Evolutionary conservation across 2,797 vertebrate species (phyloP).

Genomic region (Ibycter americanus): DNA sequence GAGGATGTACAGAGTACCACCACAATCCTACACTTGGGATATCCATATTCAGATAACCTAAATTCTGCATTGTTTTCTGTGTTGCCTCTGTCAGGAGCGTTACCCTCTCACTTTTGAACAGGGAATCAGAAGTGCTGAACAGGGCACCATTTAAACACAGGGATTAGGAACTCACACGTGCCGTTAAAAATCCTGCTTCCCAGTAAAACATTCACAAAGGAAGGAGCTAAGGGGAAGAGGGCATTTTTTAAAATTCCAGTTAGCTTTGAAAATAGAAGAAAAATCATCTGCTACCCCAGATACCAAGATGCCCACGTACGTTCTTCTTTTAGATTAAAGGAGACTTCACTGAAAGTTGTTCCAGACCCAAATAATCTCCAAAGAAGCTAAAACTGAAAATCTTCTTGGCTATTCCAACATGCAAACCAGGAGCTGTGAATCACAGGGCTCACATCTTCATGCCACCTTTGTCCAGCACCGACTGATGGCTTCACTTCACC

Average conservation of each 20-base stretch:
- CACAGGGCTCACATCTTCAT: neutral
- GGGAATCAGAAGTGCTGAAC: neutral
- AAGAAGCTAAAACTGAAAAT: neutral
- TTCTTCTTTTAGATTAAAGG: neutral
- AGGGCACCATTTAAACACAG: neutral
- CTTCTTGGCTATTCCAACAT: neutral
- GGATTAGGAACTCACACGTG: neutral
- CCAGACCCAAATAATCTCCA: neutral
- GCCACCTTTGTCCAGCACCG: neutral
- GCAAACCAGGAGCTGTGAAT: neutral
- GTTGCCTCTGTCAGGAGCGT: neutral
- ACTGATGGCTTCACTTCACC: neutral
- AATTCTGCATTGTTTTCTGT: neutral
- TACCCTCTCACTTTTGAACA: neutral
- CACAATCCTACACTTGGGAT: neutral
- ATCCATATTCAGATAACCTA: neutral
- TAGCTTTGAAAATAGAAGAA: neutral
- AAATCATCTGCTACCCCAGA: neutral
- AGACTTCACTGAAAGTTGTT: neutral
- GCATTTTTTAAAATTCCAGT: neutral
- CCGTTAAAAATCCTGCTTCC: neutral
- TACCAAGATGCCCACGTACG: neutral
- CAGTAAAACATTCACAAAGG: neutral
- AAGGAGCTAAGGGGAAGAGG: neutral
- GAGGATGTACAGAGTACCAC: neutral